phyloP scores from a whole-genome alignment of 2,797 vertebrate species.

The Pygocentrus nattereri region DNA sequence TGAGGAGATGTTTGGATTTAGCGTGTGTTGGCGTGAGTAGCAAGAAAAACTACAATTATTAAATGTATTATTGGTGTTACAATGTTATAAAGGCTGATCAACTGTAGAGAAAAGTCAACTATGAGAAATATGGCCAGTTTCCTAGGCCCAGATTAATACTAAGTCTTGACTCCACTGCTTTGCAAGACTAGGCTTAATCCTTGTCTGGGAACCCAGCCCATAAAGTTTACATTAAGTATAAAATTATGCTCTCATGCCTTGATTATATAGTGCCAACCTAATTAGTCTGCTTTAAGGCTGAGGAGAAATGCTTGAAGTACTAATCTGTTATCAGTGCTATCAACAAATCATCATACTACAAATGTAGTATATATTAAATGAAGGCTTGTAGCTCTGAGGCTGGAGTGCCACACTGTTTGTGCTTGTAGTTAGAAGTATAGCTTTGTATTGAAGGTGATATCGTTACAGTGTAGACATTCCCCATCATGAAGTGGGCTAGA shows the following conservation, averaged over 20 bases:
- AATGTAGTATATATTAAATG: not conserved
- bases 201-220: too few relatives aligned
- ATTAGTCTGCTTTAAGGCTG: slow-evolving; percentile 52
- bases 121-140: not conserved
- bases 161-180: too few relatives aligned
- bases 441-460: not conserved
- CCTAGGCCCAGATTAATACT: too few relatives aligned
- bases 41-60: not conserved
- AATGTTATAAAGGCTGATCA: not conserved
- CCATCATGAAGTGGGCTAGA: not conserved
- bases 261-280: slow-evolving; percentile 60
- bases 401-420: not conserved
- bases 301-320: slow-evolving; percentile 40
- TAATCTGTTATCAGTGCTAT: slow-evolving; percentile 26
- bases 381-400: not conserved
- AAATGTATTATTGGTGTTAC: not conserved
- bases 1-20: not conserved
- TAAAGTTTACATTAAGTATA: slow-evolving; percentile 67
- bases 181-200: too few relatives aligned
- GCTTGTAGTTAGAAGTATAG: not conserved
- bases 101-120: slow-evolving; percentile 4
- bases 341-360: not conserved
- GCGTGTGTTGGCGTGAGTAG: not conserved
- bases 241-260: slow-evolving; percentile 12
- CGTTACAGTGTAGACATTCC: not conserved